Base-by-base conservation (phyloP, 2,113 vertebrate species). In the Scartelaos histophorus region DNA sequence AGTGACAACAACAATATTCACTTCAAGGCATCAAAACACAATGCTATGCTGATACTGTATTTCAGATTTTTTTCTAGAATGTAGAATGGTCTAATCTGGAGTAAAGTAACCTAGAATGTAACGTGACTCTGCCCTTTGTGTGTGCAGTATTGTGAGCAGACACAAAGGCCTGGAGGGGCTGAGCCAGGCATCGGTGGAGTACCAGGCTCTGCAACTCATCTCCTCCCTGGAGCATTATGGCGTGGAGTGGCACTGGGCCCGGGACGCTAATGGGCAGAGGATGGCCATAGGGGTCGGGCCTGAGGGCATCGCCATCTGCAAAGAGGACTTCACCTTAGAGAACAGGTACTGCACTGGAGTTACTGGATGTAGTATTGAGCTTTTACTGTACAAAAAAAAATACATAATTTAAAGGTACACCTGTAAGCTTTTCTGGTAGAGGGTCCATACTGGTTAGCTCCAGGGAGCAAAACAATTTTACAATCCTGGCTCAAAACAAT, bases 221-320 rank as follows among this genome's bases (percentile, higher is more conserved):
- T 96, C 97, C 0, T 89, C 94, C 0, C 90, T 98, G 88, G 96
- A 98, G 81, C 96, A 97, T 83, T 99, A 98, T 2, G 98, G 97
- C 0, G 94, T 98, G 19, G 98, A 99, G 82, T 99, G 98, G 98
- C 98, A 99, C 82, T 94, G 95, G 3, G 95, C 94, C 25, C 93
- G 97, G 29, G 96, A 99, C 0, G 95, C 95, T 0, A 94, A 95
- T 61, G 94, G 94, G 11, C 96, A 96, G 79, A 95, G 95, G 38
- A 81, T 96, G 69, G 94, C 97, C 16, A 95, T 98, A 11, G 98
- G 98, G 12, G 95, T 99, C 0, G 98, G 98, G 1, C 97, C 97
- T 0, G 97, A 99, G 66, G 98, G 97, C 15, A 96, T 99, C 66
- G 94, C 95, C 3, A 84, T 98, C 71, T 99, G 97, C 87, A 97